phyloP scores from a whole-genome alignment of 2,797 vertebrate genomes.

The Tapirus indicus region DNA sequence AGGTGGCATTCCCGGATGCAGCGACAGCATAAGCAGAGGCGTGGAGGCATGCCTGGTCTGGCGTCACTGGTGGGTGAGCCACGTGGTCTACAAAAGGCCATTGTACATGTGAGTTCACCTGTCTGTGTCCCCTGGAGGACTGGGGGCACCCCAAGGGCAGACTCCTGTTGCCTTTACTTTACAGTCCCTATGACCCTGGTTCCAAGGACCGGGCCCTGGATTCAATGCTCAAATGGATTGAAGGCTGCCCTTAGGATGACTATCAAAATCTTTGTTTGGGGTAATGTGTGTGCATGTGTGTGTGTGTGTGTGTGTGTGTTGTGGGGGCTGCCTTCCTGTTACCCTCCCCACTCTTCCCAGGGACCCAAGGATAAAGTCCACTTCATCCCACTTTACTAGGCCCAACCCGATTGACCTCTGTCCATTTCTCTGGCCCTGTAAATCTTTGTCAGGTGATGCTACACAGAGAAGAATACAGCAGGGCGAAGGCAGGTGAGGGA shows the following conservation, averaged over 20 bases:
- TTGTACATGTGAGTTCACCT: neutral
- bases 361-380: neutral
- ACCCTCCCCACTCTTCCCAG: neutral
- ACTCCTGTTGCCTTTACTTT: neutral
- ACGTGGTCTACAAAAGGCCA: neutral
- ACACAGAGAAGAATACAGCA: rapidly evolving
- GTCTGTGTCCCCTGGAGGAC: neutral
- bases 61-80: no score
- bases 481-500: rapidly evolving
- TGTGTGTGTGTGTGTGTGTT: neutral
- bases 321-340: neutral
- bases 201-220: neutral
- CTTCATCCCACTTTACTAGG: neutral
- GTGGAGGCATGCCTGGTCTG: rapidly evolving
- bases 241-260: neutral
- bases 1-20: neutral
- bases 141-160: neutral
- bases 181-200: neutral
- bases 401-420: neutral
- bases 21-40: rapidly evolving
- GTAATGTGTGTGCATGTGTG: neutral
- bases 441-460: neutral
- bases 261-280: neutral
- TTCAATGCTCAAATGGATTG: rapidly evolving
- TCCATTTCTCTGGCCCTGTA: neutral